Conservation (phyloP, 1,140 invertebrate species). For the Ctenoplectra terminalis region DNA sequence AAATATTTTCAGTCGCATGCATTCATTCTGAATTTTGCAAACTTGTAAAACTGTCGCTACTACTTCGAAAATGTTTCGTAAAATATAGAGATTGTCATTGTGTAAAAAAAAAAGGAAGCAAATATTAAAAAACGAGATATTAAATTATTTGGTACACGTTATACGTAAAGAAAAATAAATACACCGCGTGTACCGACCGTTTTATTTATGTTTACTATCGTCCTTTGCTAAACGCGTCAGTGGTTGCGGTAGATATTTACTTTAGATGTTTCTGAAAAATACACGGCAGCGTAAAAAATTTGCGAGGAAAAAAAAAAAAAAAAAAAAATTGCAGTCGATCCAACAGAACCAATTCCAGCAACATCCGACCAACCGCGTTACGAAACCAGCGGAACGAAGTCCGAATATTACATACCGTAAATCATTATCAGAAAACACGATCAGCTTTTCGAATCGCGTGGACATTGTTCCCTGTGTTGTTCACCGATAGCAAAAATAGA, state of each 20-base stretch:
- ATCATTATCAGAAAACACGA: conserved; percentile 30
- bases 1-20: neutral
- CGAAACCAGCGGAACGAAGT: neutral
- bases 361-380: neutral
- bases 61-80: neutral
- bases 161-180: neutral
- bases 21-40: too few relatives aligned
- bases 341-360: neutral
- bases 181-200: neutral
- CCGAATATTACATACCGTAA: conserved; percentile 7
- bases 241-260: conserved; percentile 7
- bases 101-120: too few relatives aligned
- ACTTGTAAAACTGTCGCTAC: neutral
- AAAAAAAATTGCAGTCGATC: neutral
- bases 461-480: neutral
- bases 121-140: neutral
- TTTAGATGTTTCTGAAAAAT: neutral
- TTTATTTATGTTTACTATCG: neutral
- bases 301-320: neutral
- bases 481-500: neutral
- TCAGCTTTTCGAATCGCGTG: neutral
- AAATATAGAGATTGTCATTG: too few relatives aligned
- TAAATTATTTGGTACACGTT: neutral
- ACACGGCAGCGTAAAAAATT: neutral
- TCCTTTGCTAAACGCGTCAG: neutral